phyloP scores from a whole-genome alignment of 2,113 vertebrate species.

The Colistium nudipinnis region DNA sequence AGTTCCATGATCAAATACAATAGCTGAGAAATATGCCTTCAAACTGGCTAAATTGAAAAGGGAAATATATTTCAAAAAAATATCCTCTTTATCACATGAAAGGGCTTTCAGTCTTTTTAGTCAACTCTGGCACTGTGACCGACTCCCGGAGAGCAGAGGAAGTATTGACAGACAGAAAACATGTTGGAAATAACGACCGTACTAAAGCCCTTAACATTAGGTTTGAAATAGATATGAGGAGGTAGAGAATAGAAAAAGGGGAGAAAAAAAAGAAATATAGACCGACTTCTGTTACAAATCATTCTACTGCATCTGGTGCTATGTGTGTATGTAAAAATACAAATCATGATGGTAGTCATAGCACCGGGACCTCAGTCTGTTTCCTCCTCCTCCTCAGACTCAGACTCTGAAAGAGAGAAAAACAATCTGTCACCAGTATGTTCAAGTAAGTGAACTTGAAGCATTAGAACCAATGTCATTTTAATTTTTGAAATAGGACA shows the following conservation, averaged over 20 bases:
- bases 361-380: slow-evolving; percentile 87
- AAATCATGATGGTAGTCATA: slow-evolving; percentile 41
- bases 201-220: slow-evolving; percentile 70
- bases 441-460: not conserved
- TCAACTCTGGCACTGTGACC: slow-evolving; percentile 47
- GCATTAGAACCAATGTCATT: not conserved
- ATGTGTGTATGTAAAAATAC: slow-evolving; percentile 46
- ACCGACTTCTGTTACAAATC: slow-evolving; percentile 75
- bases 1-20: slow-evolving; percentile 36
- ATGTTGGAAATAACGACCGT: slow-evolving; percentile 43
- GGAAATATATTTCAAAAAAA: slow-evolving; percentile 26
- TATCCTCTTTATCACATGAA: slow-evolving; percentile 22
- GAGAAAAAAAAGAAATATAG: slow-evolving; percentile 79
- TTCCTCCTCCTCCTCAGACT: slow-evolving; percentile 96
- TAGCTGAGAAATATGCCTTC: slow-evolving; percentile 38
- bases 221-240: slow-evolving; percentile 76
- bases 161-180: slow-evolving; percentile 35
- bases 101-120: slow-evolving; percentile 34
- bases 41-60: slow-evolving; percentile 42
- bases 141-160: slow-evolving; percentile 34
- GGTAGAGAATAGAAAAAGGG: slow-evolving; percentile 86
- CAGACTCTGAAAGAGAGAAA: slow-evolving; percentile 86
- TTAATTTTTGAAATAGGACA: too few species aligned
- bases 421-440: slow-evolving; percentile 1
- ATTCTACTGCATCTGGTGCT: slow-evolving; percentile 76